phyloP scores from a whole-genome alignment of 2,888 invertebrate genomes.

The Caenorhabditis sp. region DNA sequence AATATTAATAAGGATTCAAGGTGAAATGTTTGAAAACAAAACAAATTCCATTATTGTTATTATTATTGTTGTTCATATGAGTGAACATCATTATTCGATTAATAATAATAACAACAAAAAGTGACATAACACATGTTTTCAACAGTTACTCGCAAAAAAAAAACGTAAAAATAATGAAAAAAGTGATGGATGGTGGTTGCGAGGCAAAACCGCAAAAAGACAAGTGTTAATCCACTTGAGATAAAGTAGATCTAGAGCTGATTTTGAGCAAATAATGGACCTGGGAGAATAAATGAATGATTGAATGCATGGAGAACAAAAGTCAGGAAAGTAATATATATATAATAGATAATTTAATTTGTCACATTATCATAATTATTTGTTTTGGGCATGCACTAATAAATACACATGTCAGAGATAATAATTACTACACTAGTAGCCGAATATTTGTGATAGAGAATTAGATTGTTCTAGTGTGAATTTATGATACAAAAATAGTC shows the following conservation, averaged over 20 bases:
- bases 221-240: conserved; percentile 1
- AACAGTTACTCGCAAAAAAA: not conserved
- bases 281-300: no score
- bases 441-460: no score
- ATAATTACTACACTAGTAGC: no score
- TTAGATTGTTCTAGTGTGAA: no score
- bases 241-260: not conserved
- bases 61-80: not conserved
- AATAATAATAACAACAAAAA: no score
- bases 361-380: no score
- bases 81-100: not conserved
- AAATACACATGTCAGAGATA: no score
- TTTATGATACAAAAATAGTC: no score
- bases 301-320: no score
- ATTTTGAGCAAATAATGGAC: not conserved
- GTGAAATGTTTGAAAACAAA: not conserved
- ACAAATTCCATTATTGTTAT: not conserved
- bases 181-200: not conserved
- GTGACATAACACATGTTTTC: not conserved
- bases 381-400: no score
- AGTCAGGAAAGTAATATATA: no score
- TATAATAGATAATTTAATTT: no score
- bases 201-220: not conserved
- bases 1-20: not conserved
- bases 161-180: not conserved